Evolutionary conservation across 2,888 invertebrate species (phyloP).

Genomic region (Synergus umbraculus): DNA sequence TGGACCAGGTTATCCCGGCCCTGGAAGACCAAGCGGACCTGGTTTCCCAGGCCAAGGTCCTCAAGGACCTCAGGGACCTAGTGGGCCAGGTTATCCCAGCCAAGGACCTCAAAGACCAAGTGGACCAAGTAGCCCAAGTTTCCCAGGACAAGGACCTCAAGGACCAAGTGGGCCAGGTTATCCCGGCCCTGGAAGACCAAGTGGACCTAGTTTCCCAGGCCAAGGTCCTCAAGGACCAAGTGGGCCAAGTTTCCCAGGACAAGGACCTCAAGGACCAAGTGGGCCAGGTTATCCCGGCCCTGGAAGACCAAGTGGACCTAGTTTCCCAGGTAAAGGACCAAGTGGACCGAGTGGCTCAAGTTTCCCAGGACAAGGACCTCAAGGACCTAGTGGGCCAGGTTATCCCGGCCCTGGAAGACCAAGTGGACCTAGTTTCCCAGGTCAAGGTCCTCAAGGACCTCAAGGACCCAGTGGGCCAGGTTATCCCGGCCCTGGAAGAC

Average conservation of each 20-base stretch:
- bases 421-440: constrained; percentile 57
- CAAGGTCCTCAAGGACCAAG: constrained; percentile 60
- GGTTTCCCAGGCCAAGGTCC: constrained; percentile 58
- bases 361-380: constrained; percentile 62
- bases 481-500: too few relatives aligned
- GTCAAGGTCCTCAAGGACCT: constrained; percentile 56
- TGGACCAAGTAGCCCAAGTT: constrained; percentile 59
- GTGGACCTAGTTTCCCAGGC: constrained; percentile 53
- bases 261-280: constrained; percentile 66
- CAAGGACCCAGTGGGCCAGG: constrained; percentile 58
- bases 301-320: constrained; percentile 60
- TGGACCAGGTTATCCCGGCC: constrained; percentile 47
- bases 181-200: constrained; percentile 58
- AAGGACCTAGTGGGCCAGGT: constrained; percentile 52
- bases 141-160: constrained; percentile 63
- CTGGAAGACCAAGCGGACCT: constrained; percentile 56
- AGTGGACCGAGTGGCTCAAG: constrained; percentile 44
- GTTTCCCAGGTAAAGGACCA: constrained; percentile 47
- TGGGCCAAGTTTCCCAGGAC: constrained; percentile 50
- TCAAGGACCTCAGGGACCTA: constrained; percentile 59
- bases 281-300: constrained; percentile 58
- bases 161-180: constrained; percentile 62
- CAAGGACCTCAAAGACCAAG: constrained; percentile 54
- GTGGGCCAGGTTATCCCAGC: constrained; percentile 45
- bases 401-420: constrained; percentile 51